These are phyloP conservation scores for Pseudorectes ferrugineus DNA, from an alignment of 2,113 vertebrate genomes.

Conservation along the genomic window DNA sequence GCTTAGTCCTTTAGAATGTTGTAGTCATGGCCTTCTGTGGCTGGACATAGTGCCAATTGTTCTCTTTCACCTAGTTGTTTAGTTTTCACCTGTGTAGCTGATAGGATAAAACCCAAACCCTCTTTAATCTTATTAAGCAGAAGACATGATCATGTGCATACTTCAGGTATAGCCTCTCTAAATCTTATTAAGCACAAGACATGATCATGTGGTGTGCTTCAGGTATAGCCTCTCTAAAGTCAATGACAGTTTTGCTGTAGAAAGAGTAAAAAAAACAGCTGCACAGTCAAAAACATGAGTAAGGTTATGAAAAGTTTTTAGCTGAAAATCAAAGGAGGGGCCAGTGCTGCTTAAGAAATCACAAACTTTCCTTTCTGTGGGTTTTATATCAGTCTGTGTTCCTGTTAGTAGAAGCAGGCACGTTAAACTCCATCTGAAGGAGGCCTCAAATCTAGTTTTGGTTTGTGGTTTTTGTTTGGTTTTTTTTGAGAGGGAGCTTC, in stretches of 20 bases:
- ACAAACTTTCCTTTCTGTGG: not conserved
- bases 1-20: not conserved
- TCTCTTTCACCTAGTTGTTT: not conserved
- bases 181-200: not conserved
- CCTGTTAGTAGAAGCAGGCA: not conserved
- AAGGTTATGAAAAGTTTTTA: not conserved
- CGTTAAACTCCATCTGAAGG: rapidly evolving
- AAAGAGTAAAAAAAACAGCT: not conserved
- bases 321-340: not conserved
- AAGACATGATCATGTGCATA: not conserved
- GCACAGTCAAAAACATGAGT: not conserved
- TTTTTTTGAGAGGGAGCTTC: not conserved
- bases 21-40: not conserved
- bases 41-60: not conserved
- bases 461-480: not conserved
- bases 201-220: not conserved
- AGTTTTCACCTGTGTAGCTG: not conserved
- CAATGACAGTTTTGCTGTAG: not conserved
- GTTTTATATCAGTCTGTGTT: not conserved
- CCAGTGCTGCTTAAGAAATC: not conserved
- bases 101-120: not conserved
- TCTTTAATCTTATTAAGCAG: not conserved
- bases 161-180: not conserved
- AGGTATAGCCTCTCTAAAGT: not conserved
- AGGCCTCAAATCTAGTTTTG: not conserved